Evolutionary conservation across 2,113 vertebrate genomes (phyloP).

Genomic region (Myiozetetes cayanensis): DNA sequence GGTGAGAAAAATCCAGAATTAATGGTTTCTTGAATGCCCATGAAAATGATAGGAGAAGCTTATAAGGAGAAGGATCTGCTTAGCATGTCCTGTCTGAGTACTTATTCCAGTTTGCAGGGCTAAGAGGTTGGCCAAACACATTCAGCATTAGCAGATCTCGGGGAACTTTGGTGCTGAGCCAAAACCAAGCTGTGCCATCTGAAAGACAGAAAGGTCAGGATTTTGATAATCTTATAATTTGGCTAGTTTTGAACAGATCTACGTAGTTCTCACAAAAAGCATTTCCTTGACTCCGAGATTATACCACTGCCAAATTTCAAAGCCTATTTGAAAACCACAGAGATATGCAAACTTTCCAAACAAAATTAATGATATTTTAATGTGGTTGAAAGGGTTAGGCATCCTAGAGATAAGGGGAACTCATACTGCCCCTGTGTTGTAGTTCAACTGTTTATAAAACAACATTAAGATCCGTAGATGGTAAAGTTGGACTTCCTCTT

Average conservation of each 20-base stretch:
- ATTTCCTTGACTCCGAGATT: background rate
- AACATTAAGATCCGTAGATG: background rate
- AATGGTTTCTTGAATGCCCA: background rate
- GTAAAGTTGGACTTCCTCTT: background rate
- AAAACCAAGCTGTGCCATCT: background rate
- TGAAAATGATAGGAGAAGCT: background rate
- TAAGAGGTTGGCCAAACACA: background rate
- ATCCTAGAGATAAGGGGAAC: background rate
- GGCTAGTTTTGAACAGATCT: background rate
- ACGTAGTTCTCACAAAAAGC: background rate
- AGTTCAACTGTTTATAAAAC: background rate
- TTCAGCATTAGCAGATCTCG: background rate
- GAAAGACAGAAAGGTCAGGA: background rate
- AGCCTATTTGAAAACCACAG: background rate
- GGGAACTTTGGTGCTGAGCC: background rate
- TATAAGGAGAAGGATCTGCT: background rate
- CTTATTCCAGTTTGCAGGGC: background rate
- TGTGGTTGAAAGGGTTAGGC: background rate
- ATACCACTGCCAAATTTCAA: background rate
- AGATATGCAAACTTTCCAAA: background rate
- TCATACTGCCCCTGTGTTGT: background rate
- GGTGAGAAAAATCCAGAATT: background rate
- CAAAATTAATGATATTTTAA: background rate
- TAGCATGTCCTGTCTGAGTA: background rate
- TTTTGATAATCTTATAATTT: background rate